Conservation (phyloP, 2,888 invertebrate genomes). For the Syrphus vitripennis region DNA sequence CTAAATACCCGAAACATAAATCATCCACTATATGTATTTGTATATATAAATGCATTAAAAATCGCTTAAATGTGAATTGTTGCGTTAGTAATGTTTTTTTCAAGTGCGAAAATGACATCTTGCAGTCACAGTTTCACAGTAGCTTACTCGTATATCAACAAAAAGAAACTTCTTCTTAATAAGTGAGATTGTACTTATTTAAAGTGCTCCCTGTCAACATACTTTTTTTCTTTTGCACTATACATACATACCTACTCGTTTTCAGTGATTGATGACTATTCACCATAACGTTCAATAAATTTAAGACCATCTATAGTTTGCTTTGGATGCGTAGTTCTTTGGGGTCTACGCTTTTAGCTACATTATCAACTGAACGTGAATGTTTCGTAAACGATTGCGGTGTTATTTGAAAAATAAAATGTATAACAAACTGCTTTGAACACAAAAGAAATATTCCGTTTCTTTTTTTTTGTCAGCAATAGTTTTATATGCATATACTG, state of each 20-base stretch:
- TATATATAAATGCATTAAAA: no score
- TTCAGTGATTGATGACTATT: constrained; percentile 64
- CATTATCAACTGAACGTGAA: neutral
- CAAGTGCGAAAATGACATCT: neutral
- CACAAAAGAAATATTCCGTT: neutral
- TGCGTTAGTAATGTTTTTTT: neutral
- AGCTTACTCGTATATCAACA: no score
- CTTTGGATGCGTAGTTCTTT: constrained; percentile 10
- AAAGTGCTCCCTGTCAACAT: constrained; percentile 29
- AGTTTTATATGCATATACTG: neutral
- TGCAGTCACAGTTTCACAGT: neutral
- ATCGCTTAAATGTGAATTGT: neutral
- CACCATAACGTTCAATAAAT: constrained; percentile 43
- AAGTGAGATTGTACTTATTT: neutral
- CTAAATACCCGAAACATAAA: no score
- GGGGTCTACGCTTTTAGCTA: neutral
- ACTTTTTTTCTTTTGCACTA: constrained; percentile 9
- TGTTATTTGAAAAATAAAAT: constrained; percentile 30
- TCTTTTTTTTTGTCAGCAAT: neutral
- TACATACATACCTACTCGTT: neutral
- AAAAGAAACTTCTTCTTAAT: neutral
- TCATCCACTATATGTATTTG: no score
- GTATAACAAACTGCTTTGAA: neutral
- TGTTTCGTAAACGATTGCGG: constrained; percentile 22
- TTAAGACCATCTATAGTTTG: constrained; percentile 56